A percentile compares a stretch with the other conserved stretches of the same genome.
Conservation (phyloP, 2,888 invertebrate species). For the Liopterus haemorrhoidalis region DNA sequence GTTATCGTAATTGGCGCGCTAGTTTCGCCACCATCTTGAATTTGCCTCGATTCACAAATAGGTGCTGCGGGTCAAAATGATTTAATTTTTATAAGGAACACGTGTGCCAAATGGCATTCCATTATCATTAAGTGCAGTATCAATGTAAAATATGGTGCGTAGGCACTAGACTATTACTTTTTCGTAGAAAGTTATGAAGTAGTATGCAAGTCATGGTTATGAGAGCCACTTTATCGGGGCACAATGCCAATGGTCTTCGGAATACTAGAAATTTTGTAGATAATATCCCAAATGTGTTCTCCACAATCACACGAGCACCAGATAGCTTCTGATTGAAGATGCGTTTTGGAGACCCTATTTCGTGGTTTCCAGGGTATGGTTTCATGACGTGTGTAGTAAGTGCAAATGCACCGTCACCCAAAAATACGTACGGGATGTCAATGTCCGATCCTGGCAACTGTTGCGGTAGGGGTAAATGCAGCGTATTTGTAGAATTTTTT, state of each 20-base stretch:
- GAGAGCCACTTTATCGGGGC: slow-evolving; percentile 13
- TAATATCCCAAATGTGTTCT: slow-evolving; percentile 30
- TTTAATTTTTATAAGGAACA: no score
- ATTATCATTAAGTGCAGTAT: no score
- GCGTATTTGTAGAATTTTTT: slow-evolving; percentile 18
- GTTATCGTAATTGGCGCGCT: no score
- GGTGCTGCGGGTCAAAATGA: no score
- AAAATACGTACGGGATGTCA: slow-evolving; percentile 27
- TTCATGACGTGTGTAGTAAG: slow-evolving; percentile 26
- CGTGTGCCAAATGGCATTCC: no score
- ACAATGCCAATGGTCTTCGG: slow-evolving; percentile 15
- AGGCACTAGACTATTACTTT: no score
- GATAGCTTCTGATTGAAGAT: slow-evolving; percentile 28
- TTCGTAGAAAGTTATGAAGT: slow-evolving; percentile 24
- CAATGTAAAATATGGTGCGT: no score
- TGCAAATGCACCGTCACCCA: slow-evolving; percentile 25
- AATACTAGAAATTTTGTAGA: slow-evolving; percentile 18
- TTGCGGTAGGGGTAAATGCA: slow-evolving; percentile 22
- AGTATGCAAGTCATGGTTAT: slow-evolving; percentile 24
- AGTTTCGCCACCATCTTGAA: no score
- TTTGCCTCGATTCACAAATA: no score
- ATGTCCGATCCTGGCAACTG: slow-evolving; percentile 23
- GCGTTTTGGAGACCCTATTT: slow-evolving; percentile 23
- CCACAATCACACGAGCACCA: slow-evolving; percentile 26
- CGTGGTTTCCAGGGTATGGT: slow-evolving; percentile 27